Conservation (phyloP, 64 coral and sea anemone species). For the Cladopsammia gracilis region DNA sequence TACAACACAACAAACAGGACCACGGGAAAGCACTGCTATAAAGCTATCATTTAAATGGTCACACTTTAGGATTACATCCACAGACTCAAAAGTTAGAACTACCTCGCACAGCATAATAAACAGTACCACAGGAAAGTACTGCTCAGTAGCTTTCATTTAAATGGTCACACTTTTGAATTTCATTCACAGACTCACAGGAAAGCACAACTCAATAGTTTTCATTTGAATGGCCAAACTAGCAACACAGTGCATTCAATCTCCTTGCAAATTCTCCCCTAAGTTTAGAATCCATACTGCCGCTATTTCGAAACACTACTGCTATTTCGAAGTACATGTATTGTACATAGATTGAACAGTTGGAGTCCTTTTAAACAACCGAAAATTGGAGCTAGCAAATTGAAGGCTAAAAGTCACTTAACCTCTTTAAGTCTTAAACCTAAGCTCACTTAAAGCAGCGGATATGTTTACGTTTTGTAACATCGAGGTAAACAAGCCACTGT, state of each 20-base stretch:
- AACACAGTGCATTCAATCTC: no score
- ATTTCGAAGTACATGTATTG: no score
- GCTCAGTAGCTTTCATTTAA: background rate
- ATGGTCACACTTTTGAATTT: background rate
- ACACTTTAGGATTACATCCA: no score
- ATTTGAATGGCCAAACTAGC: background rate
- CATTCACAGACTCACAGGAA: background rate
- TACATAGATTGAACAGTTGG: background rate
- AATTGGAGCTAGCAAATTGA: background rate
- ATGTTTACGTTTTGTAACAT: background rate
- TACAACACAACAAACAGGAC: no score
- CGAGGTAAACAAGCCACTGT: background rate
- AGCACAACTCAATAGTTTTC: background rate
- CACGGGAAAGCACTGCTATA: no score
- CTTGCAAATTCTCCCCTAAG: no score
- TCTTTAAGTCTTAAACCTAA: background rate
- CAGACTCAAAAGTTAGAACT: no score
- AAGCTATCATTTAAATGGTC: no score
- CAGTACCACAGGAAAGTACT: background rate
- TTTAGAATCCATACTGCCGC: no score
- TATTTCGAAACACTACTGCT: no score
- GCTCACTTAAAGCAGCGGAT: background rate
- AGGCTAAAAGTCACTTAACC: constrained; percentile 2
- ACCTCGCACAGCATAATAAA: background rate
- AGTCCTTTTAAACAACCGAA: background rate